Evolutionary conservation across 2,888 invertebrate species (phyloP).

Genomic region (Orthonevra nobilis): DNA sequence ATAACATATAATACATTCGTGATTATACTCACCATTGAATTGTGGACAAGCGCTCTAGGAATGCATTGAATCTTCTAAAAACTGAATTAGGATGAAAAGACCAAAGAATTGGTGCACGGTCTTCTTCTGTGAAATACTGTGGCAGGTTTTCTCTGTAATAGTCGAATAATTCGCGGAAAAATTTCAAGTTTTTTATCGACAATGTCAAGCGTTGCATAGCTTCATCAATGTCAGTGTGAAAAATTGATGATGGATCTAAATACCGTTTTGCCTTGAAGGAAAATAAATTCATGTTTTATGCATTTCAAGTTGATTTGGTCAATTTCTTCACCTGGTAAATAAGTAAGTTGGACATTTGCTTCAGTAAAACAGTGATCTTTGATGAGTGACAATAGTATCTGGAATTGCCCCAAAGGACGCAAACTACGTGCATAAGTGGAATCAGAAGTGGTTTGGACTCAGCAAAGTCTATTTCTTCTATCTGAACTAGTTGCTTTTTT

Average conservation of each 20-base stretch:
- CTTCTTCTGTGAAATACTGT: constrained; percentile 84
- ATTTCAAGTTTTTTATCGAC: constrained; percentile 85
- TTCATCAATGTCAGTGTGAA: constrained; percentile 97
- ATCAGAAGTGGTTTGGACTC: constrained; percentile 88
- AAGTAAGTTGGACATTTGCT: constrained; percentile 94
- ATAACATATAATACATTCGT: too few relatives aligned
- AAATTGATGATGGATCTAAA: constrained; percentile 94
- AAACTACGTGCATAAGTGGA: constrained; percentile 90
- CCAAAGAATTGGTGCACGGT: constrained; percentile 83
- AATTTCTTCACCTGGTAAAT: constrained; percentile 92
- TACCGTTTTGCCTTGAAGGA: constrained; percentile 88
- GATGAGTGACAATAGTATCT: constrained; percentile 94
- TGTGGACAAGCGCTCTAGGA: constrained; percentile 87
- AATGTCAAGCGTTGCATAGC: constrained; percentile 89
- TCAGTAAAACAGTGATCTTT: constrained; percentile 92
- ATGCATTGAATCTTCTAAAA: constrained; percentile 89
- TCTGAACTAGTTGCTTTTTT: constrained; percentile 87
- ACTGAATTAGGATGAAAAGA: constrained; percentile 91
- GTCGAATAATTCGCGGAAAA: constrained; percentile 85
- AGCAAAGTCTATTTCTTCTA: constrained; percentile 93
- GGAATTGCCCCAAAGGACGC: constrained; percentile 94
- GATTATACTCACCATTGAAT: constrained; percentile 82
- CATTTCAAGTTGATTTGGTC: too few relatives aligned
- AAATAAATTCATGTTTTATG: background rate
- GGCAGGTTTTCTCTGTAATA: constrained; percentile 86